Base-by-base conservation (phyloP, 2,113 vertebrate genomes). In the Chaenocephalus aceratus region DNA sequence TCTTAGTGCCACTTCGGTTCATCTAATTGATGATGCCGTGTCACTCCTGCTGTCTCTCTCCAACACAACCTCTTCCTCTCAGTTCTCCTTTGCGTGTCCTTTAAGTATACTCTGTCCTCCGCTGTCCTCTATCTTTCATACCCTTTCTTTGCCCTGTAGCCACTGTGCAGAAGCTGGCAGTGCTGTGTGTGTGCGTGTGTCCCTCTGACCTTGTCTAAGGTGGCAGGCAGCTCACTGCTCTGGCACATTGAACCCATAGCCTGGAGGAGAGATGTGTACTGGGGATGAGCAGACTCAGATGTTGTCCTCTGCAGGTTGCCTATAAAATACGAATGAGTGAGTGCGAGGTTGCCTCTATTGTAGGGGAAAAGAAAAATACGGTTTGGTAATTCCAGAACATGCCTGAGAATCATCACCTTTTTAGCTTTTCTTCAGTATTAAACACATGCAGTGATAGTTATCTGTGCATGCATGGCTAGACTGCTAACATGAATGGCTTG, bases 11-110 rank as follows among this genome's bases (percentile, higher is more conserved):
- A 91, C 91, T 92, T 90, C 79, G 82, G 86, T 90, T 91, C 80
- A 73, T 88, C 88, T 93, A 93, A 94, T 92, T 93, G 91, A 95
- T 93, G 93, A 93, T 88, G 91, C 84, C 77, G 59, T 80, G 79
- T 89, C 79, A 75, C 61, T 85, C 83, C 70, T 68, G 53, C 82
- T 74, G 53, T 69, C 68, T 79, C 48, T 59, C 60, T 63, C 66
- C 12, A 36, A 18, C 60, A 41, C 56, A 56, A 18, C 23, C 70
- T 72, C 63, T 49, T 85, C 52, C 54, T 60, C 61, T 69, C 75
- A 73, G 58, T 58, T 82, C 57, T 73, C 51, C 51, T 71, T 64
- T 58, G 63, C 61, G 62, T 82, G 77, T 84, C 87, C 85, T 90
- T 70, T 58, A 79, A 83, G 80, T 83, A 36, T 79, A 41, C 15